Base-by-base conservation (phyloP, 2,797 vertebrate genomes). In the Dryobates pubescens region DNA sequence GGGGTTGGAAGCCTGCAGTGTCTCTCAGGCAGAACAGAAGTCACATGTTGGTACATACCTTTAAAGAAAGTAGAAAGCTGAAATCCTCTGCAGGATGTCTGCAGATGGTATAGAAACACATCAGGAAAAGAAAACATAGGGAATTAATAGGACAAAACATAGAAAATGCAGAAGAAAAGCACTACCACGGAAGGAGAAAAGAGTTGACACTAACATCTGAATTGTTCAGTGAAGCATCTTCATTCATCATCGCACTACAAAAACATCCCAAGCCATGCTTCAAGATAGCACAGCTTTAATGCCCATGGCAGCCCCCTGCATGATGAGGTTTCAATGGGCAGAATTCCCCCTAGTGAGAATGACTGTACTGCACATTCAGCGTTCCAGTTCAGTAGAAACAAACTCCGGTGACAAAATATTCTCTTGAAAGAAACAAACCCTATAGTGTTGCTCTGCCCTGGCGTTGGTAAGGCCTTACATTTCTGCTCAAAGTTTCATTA, bases 391-490 rank as follows among this genome's bases (percentile, higher is more conserved):
- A 30, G 67, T 3, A 16, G 0, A 9, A n/a, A 45, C 0, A 5
- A 22, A 16, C n/a, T 12, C 29, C 0, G 1, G 29, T 8, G 26
- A 45, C 29, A 51, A 61, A 71, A 57, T 10, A 10, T 41, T 2
- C 15, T 41, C 76, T 59, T 70, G 13, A 83, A 88, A 16, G 22
- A 30, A 88, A 56, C 30, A 88, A 62, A 61, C 18, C 7, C 47
- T 27, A 9, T 0, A 51, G 24, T 2, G 0, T 32, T 30, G 29
- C 0, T 0, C 22, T 72, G n/a, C 22, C 36, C 38, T 9, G 8
- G 12, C 29, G 45, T 8, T 65, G 24, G 4, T 18, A 47, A 45
- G 24, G 17, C 56, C 41, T 72, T 45, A 16, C 3, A 0, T 3
- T 24, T 5, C 26, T 34, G n/a, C 20, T 8, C 29, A 0, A 59